Percentiles rank a stretch among this genome's conserved stretches.
Conservation (phyloP, 53 echinoderm and acorn worm genomes). For the Arbacia lixula region DNA sequence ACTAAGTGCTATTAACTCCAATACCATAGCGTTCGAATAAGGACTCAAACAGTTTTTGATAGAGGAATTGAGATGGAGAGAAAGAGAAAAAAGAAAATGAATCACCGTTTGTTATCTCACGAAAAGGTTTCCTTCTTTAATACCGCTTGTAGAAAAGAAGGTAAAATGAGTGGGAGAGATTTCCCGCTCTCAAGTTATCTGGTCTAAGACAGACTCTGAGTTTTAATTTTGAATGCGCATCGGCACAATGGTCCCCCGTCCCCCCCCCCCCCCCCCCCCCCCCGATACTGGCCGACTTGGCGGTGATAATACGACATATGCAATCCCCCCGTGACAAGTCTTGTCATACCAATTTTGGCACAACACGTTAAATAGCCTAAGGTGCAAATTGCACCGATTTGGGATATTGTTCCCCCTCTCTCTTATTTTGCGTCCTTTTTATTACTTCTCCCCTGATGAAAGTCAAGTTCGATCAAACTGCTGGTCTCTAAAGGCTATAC, state of each 20-base stretch:
- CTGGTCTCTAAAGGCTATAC: too few species aligned
- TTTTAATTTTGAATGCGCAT: background rate
- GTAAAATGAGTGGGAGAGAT: conserved; percentile 49
- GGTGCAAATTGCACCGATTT: too few species aligned
- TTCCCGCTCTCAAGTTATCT: conserved; percentile 37
- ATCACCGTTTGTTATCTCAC: conserved; percentile 45
- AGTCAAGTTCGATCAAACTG: too few species aligned
- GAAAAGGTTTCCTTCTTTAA: conserved; percentile 43
- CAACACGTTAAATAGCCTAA: too few species aligned
- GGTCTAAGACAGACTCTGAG: conserved; percentile 15
- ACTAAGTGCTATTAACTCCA: conserved; percentile 25
- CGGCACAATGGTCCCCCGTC: background rate
- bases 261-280: conserved; percentile 15
- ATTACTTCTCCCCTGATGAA: too few species aligned
- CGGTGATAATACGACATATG: conserved; percentile 34
- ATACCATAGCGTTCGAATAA: background rate
- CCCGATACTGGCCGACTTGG: conserved; percentile 1
- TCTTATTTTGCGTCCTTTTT: too few species aligned
- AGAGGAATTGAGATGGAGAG: too few species aligned
- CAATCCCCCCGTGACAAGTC: conserved; percentile 22
- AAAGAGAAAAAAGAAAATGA: conserved; percentile 28
- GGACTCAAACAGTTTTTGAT: too few species aligned
- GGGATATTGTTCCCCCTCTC: too few species aligned
- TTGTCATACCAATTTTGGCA: conserved; percentile 53
- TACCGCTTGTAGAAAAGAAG: conserved; percentile 36